Conservation (phyloP, 1,140 invertebrate genomes). For the Notospermus geniculatus region DNA sequence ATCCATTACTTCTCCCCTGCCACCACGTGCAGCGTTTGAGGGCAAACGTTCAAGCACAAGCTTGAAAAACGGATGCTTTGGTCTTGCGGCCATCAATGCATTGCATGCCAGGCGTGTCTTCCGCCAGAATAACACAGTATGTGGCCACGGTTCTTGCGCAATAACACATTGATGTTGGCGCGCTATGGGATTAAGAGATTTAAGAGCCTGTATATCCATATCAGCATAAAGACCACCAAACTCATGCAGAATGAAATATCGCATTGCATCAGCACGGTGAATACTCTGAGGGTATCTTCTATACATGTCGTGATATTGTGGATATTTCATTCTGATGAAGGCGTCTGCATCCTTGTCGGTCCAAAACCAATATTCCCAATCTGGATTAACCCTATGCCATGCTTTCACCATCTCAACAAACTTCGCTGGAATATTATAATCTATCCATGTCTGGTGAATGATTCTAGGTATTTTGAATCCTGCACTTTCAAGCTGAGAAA, state of each 20-base stretch:
- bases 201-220: conserved; percentile 1
- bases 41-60: conserved; percentile 1
- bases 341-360: conserved; percentile 7
- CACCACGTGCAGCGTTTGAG: not conserved
- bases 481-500: too few species aligned
- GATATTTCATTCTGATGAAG: conserved; percentile 14
- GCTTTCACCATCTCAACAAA: conserved; percentile 9
- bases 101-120: not conserved
- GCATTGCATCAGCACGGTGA: conserved; percentile 1
- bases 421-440: conserved; percentile 1
- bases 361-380: conserved; percentile 21
- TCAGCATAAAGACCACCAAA: conserved; percentile 2
- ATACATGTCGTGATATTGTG: conserved; percentile 5
- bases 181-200: not conserved
- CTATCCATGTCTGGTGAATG: conserved; percentile 15
- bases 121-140: not conserved
- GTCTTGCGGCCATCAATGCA: not conserved
- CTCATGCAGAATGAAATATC: conserved; percentile 7
- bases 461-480: conserved; percentile 4
- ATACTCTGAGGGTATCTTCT: not conserved
- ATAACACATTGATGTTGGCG: not conserved
- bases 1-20: not conserved
- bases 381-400: conserved; percentile 10
- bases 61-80: conserved; percentile 1
- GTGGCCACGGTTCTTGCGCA: not conserved